Evolutionary conservation across 2,888 invertebrate species (phyloP).

Genomic region (Nemoura dubitans): DNA sequence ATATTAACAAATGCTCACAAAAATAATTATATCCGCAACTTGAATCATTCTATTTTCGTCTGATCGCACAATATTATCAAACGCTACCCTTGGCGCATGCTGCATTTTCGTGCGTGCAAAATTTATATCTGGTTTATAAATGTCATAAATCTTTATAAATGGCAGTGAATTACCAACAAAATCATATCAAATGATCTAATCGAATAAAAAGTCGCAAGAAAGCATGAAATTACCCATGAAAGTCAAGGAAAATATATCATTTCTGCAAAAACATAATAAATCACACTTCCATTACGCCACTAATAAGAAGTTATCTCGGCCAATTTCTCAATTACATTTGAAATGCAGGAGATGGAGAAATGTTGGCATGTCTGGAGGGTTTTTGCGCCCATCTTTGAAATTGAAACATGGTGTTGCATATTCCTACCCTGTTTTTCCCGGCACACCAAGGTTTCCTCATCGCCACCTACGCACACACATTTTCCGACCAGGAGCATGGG

Average conservation of each 20-base stretch:
- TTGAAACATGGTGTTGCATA: not conserved
- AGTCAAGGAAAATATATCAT: not conserved
- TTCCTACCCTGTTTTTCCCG: too few species aligned
- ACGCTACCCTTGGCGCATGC: too few species aligned
- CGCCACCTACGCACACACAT: not conserved
- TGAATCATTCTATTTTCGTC: too few species aligned
- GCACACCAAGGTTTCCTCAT: not conserved
- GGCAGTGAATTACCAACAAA: not conserved
- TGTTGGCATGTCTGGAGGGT: not conserved
- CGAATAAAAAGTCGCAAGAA: not conserved
- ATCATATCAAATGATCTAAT: not conserved
- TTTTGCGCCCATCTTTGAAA: not conserved
- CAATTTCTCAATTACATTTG: not conserved
- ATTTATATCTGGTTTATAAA: too few species aligned
- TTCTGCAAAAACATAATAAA: not conserved
- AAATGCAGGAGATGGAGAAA: too few species aligned
- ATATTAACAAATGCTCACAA: too few species aligned
- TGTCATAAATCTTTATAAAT: not conserved
- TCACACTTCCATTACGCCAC: not conserved
- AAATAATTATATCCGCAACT: too few species aligned
- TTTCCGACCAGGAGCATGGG: not conserved
- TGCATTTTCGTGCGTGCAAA: too few species aligned
- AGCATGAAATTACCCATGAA: not conserved
- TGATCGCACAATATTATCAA: too few species aligned
- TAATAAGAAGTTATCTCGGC: not conserved